Conservation (phyloP, 2,113 vertebrate species). For the Poecilia latipinna region DNA sequence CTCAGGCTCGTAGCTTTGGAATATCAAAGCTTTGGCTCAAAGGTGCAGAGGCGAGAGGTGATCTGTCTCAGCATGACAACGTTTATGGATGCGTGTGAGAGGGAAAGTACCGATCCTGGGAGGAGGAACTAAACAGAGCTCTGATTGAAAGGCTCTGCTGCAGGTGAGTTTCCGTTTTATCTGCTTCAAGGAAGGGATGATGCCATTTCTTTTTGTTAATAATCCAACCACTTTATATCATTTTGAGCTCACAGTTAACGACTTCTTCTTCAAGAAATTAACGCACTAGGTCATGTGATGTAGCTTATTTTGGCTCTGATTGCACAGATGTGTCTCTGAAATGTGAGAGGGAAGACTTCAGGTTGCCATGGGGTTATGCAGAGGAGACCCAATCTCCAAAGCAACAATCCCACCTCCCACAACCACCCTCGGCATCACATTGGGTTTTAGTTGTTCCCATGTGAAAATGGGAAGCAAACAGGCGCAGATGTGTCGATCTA, state of each 20-base stretch:
- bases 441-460: conserved; percentile 28
- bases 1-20: conserved; percentile 2
- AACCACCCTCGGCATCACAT: conserved; percentile 5
- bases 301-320: not conserved
- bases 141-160: conserved; percentile 27
- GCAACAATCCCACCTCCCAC: conserved; percentile 47
- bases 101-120: conserved; percentile 9
- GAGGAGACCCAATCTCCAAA: conserved; percentile 54
- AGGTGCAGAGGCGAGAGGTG: not conserved
- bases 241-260: not conserved
- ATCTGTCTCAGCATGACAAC: conserved; percentile 26
- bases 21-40: not conserved
- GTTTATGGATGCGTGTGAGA: not conserved
- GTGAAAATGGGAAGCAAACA: conserved; percentile 27
- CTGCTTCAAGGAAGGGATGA: not conserved
- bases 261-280: not conserved
- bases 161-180: conserved; percentile 55
- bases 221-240: not conserved
- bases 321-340: not conserved
- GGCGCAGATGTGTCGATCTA: not conserved
- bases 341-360: conserved; percentile 5
- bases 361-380: conserved; percentile 20
- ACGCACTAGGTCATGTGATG: not conserved
- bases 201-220: not conserved
- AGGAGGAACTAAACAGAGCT: conserved; percentile 9